Evolutionary conservation across 2,113 vertebrate species (phyloP), one percentile per base, ranked within the genome.

Genomic region (Hippocampus abdominalis): DNA sequence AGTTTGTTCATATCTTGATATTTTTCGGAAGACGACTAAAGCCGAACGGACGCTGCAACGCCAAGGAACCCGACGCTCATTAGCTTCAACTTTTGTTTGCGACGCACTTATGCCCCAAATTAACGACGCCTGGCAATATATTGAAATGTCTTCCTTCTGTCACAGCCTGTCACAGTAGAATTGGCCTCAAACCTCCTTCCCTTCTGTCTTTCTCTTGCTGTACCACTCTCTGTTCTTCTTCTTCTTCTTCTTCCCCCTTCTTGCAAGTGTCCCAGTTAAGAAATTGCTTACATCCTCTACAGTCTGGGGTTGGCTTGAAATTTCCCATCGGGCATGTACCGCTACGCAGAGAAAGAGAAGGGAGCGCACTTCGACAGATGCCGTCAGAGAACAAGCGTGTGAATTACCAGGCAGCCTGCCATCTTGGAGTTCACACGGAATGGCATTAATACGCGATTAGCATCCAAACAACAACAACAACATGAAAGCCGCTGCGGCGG

Each of bases 381-480:
- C 91, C 92, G 93, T 93, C 92, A 92, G 92, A 93, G 91, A 92
- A 92, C 91, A 92, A 93, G 91, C 91, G 90, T 90, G 91, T 91
- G 92, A 93, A 91, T 93, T 93, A 92, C 87, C 90, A 93, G 92
- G 92, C 92, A 93, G 89, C 73, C 90, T 92, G 92, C 91, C 92
- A 93, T 93, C 90, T 90, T 88, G 77, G 83, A 93, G 92, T 93
- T 93, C 92, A 93, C 84, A 93, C 90, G 87, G 92, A 93, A 93
- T 93, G 91, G 67, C 92, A 93, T 93, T 93, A 93, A 93, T 93
- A 93, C 87, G 80, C 90, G 90, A 93, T 93, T 91, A 90, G 81
- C 86, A 91, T 88, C 90, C 91, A 91, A 93, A 93, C 91, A 93
- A 93, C 91, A 93, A 93, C 91, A 93, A 93, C 91, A 93, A 92